Conservation (phyloP, 2,797 vertebrate genomes). For the Enteromius mattozi region DNA sequence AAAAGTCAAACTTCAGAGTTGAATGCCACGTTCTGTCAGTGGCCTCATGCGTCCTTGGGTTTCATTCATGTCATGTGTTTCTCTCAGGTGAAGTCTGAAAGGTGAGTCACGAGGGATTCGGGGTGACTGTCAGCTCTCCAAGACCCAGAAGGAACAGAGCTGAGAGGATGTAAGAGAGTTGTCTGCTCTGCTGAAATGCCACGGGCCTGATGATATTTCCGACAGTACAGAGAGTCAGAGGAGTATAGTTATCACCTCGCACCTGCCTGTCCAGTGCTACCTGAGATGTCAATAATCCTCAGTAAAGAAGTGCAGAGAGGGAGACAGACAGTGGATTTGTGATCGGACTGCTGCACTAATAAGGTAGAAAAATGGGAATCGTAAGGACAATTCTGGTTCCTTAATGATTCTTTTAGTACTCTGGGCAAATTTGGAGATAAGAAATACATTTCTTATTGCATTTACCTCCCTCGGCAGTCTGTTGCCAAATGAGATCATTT, state of each 20-base stretch:
- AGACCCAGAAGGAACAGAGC: slow-evolving; percentile 49
- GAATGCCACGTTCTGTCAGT: background rate
- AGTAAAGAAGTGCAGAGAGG: slow-evolving; percentile 25
- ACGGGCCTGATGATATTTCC: slow-evolving; percentile 34
- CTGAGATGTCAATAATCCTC: slow-evolving; percentile 46
- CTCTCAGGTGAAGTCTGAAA: slow-evolving; percentile 34
- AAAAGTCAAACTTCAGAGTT: background rate
- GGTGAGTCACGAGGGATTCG: slow-evolving; percentile 34
- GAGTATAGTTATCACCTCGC: slow-evolving; percentile 41
- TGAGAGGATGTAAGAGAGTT: slow-evolving; percentile 43
- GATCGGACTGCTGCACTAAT: background rate
- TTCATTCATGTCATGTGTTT: slow-evolving; percentile 42
- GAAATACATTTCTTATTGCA: slow-evolving; percentile 15
- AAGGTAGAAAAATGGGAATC: background rate
- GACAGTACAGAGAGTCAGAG: slow-evolving; percentile 10
- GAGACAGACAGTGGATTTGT: slow-evolving; percentile 5
- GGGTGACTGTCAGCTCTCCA: slow-evolving; percentile 42
- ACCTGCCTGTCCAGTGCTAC: slow-evolving; percentile 40
- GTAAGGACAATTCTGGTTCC: background rate
- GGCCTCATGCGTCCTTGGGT: background rate
- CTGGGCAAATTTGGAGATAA: background rate
- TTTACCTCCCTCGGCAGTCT: background rate
- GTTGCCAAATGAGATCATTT: slow-evolving; percentile 1
- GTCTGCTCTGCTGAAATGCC: slow-evolving; percentile 55
- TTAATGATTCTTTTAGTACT: slow-evolving; percentile 1